Evolutionary conservation across 2,888 invertebrate species (phyloP).

Genomic region (Xanthostigma xanthostigma): DNA sequence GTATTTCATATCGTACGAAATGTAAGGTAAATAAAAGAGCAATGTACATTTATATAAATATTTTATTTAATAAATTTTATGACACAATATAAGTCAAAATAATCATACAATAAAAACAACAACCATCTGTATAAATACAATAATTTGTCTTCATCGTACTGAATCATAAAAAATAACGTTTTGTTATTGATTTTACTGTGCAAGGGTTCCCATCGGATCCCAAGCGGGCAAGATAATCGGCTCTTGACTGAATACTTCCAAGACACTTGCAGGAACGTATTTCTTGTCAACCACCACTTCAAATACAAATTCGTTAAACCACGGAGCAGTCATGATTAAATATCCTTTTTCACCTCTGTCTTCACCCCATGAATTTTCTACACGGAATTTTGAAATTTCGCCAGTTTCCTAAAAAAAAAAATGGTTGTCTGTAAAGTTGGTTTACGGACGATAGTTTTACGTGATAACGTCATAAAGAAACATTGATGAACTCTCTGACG

Average conservation of each 20-base stretch:
- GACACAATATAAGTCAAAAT: slow-evolving; percentile 1
- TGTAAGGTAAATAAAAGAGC: no score
- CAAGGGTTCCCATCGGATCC: slow-evolving; percentile 87
- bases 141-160: no score
- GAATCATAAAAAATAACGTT: no score
- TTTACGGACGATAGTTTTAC: no score
- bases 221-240: slow-evolving; percentile 75
- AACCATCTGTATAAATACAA: background rate
- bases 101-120: slow-evolving; percentile 1
- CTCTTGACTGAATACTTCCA: slow-evolving; percentile 60
- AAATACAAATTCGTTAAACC: slow-evolving; percentile 80
- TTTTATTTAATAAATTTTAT: slow-evolving; percentile 1
- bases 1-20: no score
- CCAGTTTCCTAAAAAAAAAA: slow-evolving; percentile 36
- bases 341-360: slow-evolving; percentile 80
- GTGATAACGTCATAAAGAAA: no score
- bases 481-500: no score
- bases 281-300: slow-evolving; percentile 83
- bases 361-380: slow-evolving; percentile 88
- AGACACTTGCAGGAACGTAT: slow-evolving; percentile 54
- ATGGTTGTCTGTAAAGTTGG: background rate
- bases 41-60: background rate
- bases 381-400: slow-evolving; percentile 59
- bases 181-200: slow-evolving; percentile 19
- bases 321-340: slow-evolving; percentile 63